A percentile compares a stretch with the other conserved stretches of the same genome.
Conservation (phyloP, 2,113 vertebrate species). For the Scytalopus superciliaris region DNA sequence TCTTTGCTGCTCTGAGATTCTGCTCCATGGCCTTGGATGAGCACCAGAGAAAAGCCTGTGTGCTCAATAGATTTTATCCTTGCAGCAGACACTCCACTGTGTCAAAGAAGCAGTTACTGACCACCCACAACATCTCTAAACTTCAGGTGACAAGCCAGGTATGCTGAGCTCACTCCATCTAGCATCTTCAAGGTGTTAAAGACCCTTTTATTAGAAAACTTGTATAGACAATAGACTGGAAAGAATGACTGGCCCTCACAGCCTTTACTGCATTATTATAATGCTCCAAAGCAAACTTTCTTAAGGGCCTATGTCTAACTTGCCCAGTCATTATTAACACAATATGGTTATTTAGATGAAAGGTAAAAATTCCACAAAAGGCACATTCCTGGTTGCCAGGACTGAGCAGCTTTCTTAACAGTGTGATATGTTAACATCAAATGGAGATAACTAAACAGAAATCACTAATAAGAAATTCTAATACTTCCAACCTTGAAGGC, state of each 20-base stretch:
- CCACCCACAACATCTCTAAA: not conserved
- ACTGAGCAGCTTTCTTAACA: not conserved
- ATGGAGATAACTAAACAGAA: not conserved
- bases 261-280: not conserved
- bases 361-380: not conserved
- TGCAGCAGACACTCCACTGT: not conserved
- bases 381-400: not conserved
- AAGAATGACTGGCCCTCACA: not conserved
- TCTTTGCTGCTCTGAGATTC: not conserved
- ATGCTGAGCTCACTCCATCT: not conserved
- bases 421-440: not conserved
- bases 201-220: not conserved
- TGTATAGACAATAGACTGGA: not conserved
- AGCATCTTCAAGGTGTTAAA: not conserved
- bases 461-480: not conserved
- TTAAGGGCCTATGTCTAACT: not conserved
- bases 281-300: not conserved
- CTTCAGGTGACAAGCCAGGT: not conserved
- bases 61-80: not conserved
- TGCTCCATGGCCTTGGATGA: not conserved
- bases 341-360: not conserved
- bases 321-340: not conserved
- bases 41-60: not conserved
- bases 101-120: not conserved
- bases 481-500: accelerated